phyloP scores from a whole-genome alignment of 1,140 invertebrate species.

The Orussus abietinus region DNA sequence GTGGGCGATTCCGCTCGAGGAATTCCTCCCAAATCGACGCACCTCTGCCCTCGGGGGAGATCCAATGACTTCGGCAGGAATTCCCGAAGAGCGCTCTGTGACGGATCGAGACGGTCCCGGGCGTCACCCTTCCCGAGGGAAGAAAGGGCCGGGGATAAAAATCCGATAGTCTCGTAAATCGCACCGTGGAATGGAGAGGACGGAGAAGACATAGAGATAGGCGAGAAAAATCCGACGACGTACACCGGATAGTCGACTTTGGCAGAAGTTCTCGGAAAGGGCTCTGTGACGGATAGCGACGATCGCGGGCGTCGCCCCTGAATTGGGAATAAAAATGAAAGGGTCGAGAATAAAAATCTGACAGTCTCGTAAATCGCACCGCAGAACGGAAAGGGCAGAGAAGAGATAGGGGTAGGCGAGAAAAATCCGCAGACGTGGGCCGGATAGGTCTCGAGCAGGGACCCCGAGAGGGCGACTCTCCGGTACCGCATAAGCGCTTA shows the following conservation, averaged over 20 bases:
- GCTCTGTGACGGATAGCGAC: constrained; percentile 16
- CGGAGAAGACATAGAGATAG: background rate
- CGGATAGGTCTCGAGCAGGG: constrained; percentile 11
- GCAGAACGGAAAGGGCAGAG: constrained; percentile 1
- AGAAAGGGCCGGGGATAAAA: constrained; percentile 11
- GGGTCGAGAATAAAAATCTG: constrained; percentile 18
- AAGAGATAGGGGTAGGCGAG: constrained; percentile 10
- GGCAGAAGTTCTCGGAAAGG: constrained; percentile 2
- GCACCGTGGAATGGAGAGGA: constrained; percentile 13
- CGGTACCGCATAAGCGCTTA: background rate
- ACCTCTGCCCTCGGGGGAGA: background rate
- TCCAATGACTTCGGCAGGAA: background rate
- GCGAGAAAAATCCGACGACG: constrained; percentile 24
- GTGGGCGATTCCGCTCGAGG: constrained; percentile 1
- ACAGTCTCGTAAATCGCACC: too few relatives aligned
- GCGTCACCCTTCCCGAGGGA: background rate
- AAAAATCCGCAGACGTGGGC: constrained; percentile 26
- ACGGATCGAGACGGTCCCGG: background rate
- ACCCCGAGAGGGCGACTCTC: constrained; percentile 16
- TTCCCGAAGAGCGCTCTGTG: background rate
- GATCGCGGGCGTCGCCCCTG: background rate
- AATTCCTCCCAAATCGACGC: constrained; percentile 4
- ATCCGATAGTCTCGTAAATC: too few relatives aligned
- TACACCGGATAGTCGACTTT: constrained; percentile 24
- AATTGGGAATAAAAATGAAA: background rate